These are phyloP conservation scores for Chroicocephalus ridibundus DNA, from an alignment of 2,113 vertebrate species.

Conservation along the genomic window DNA sequence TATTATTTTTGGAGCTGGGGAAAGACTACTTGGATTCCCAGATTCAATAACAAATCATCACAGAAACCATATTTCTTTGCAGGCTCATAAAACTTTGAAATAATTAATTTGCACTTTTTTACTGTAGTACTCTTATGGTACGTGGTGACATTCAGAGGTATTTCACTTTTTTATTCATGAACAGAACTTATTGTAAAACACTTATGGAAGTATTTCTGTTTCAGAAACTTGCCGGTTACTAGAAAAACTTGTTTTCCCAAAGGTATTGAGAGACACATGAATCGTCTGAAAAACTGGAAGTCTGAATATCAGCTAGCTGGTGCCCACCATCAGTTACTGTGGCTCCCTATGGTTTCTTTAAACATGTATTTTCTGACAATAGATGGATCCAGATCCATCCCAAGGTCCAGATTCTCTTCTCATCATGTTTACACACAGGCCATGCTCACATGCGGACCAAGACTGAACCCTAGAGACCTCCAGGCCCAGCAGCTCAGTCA, in stretches of 20 bases:
- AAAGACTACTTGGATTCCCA: not conserved
- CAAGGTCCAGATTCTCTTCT: not conserved
- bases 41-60: not conserved
- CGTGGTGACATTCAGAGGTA: not conserved
- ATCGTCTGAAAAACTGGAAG: not conserved
- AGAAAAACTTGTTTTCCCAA: not conserved
- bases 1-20: not conserved
- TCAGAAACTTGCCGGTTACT: not conserved
- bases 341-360: not conserved
- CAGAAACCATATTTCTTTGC: not conserved
- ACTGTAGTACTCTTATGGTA: not conserved
- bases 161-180: not conserved
- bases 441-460: fast-evolving
- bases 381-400: not conserved
- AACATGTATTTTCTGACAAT: not conserved
- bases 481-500: not conserved
- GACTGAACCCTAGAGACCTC: not conserved
- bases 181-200: not conserved
- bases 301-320: not conserved
- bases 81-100: not conserved
- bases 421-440: not conserved
- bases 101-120: not conserved
- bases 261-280: not conserved
- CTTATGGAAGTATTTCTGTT: not conserved
- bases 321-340: not conserved